A percentile compares a stretch with the other conserved stretches of the same genome.
Conservation (phyloP, 2,113 vertebrate species). For the Emydocephalus ijimae region DNA sequence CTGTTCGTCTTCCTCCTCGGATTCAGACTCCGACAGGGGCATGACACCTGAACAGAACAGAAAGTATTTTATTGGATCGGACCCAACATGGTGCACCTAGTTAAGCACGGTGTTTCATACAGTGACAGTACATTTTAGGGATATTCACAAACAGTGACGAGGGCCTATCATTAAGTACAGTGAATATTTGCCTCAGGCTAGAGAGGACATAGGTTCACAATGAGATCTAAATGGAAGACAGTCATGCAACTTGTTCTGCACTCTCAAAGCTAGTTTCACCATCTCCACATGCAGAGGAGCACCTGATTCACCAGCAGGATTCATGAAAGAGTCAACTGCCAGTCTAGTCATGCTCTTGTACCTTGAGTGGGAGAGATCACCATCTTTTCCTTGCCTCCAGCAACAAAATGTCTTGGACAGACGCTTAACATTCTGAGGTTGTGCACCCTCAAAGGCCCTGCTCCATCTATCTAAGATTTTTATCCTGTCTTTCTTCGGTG, state of each 20-base stretch:
- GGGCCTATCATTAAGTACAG: not conserved
- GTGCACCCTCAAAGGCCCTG: not conserved
- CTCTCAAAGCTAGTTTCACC: not conserved
- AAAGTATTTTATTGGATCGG: not conserved
- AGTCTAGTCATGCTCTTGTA: not conserved
- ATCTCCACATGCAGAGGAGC: not conserved
- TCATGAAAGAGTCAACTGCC: not conserved
- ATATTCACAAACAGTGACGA: not conserved
- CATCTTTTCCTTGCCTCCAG: not conserved
- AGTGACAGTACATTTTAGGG: not conserved
- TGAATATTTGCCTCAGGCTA: not conserved
- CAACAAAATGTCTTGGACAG: not conserved
- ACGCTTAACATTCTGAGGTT: not conserved
- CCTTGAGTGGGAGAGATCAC: not conserved
- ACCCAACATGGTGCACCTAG: not conserved
- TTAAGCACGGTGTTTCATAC: not conserved
- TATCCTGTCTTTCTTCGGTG: not conserved
- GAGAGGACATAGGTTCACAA: not conserved
- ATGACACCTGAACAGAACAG: not conserved
- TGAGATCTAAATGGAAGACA: not conserved
- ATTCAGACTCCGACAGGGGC: too few relatives aligned
- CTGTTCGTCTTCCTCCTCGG: too few relatives aligned
- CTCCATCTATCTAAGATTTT: not conserved
- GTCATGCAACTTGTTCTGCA: not conserved
- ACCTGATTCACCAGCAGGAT: not conserved